Percentiles rank a stretch among this genome's conserved stretches.
Evolutionary conservation across 2,797 vertebrate genomes (phyloP).

Genomic region (Chloroceryle inda): DNA sequence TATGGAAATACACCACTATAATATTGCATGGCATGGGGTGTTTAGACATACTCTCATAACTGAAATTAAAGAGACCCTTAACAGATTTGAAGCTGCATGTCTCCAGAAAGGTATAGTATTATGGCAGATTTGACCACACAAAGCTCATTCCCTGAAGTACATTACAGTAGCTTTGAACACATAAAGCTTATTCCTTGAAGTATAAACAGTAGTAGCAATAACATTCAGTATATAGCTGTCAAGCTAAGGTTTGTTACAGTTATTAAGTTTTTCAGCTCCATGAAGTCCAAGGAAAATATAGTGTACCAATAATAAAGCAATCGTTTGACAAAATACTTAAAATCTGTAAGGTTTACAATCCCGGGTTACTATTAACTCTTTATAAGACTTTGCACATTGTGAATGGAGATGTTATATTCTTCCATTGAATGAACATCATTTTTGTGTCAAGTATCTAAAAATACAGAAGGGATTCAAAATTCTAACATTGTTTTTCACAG

Average conservation of each 20-base stretch:
- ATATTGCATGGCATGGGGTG: not conserved
- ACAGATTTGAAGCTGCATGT: not conserved
- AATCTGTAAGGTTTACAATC: not conserved
- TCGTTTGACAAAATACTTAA: not conserved
- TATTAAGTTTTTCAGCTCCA: constrained; percentile 3
- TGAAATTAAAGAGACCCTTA: not conserved
- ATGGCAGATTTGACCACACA: not conserved
- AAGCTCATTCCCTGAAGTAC: not conserved
- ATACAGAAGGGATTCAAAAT: not conserved
- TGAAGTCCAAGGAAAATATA: not conserved
- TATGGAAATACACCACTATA: not conserved
- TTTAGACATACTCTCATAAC: not conserved
- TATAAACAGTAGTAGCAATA: not conserved
- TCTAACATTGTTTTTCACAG: not conserved
- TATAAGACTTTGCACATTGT: not conserved
- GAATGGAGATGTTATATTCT: not conserved
- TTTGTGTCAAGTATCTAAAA: not conserved
- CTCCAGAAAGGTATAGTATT: not conserved
- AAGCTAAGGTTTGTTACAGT: not conserved
- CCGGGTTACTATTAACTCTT: not conserved
- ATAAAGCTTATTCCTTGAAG: not conserved
- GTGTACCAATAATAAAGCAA: constrained; percentile 1
- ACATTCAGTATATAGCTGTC: not conserved
- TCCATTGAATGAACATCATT: accelerated
- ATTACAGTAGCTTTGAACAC: not conserved